These are phyloP conservation scores for Microtus montanus DNA, from an alignment of 2,113 vertebrate genomes.

Conservation along the genomic window DNA sequence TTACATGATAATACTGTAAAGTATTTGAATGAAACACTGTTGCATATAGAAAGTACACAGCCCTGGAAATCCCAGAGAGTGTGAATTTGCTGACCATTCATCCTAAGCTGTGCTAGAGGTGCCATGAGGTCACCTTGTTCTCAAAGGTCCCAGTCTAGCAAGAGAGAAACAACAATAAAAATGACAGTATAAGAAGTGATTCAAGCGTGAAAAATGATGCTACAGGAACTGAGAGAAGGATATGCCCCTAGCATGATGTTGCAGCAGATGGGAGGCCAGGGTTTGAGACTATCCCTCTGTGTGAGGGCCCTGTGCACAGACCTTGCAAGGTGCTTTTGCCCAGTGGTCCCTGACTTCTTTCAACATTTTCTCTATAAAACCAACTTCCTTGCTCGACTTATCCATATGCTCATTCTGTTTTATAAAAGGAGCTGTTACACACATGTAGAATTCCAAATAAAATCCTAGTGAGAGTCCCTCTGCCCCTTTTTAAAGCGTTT, in stretches of 20 bases:
- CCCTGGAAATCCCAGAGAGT: slow-evolving; percentile 47
- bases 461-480: background rate
- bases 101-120: background rate
- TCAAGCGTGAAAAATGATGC: background rate
- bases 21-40: slow-evolving; percentile 54
- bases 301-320: background rate
- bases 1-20: slow-evolving; percentile 64
- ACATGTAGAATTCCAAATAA: background rate
- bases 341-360: background rate
- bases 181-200: background rate
- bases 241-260: background rate
- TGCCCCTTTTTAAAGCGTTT: background rate
- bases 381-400: background rate
- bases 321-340: background rate
- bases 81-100: background rate
- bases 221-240: background rate
- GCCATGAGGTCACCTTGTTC: background rate
- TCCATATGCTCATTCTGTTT: background rate
- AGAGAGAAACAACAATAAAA: slow-evolving; percentile 18
- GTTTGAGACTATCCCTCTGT: background rate
- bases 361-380: background rate
- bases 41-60: background rate
- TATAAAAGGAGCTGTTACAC: background rate
- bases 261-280: background rate
- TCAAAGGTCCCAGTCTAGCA: background rate